Base-by-base conservation (phyloP, 1,140 invertebrate genomes). In the Asbolus verrucosus region DNA sequence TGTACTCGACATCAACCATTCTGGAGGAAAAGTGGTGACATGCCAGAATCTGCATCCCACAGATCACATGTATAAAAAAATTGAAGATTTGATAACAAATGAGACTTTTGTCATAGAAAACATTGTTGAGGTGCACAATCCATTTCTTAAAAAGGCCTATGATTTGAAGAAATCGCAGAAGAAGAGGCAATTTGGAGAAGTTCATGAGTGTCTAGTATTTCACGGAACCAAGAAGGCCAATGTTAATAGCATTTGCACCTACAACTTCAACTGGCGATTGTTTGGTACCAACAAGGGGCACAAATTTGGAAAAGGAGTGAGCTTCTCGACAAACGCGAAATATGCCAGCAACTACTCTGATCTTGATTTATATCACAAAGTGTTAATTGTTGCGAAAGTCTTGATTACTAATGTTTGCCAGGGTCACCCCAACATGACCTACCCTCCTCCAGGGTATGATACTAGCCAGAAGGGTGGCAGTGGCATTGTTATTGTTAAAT, bases 261-360 rank as follows among this genome's bases (percentile, higher is more conserved):
- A 39, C 36, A 63, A 63, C 33, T 63, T 63, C 18, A 36, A 63
- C 39, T 63, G 61, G 61, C 14, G 61, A 13, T 19, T 63, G n/a
- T 27, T 27, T 54, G 46, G 46, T 0, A 24, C 13, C 5, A 24
- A 63, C 24, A 19, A 16, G 4, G 31, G 33, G 6, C 46, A 54
- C 11, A 63, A 41, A 21, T 63, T 63, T 21, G 61, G 61, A 1
- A 41, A 63, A 41, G 61, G 61, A 2, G 36, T 63, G 9, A 39
- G 18, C 41, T 63, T 63, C n/a, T 63, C 61, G 9, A 8, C 16
- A 14, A 63, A 18, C 9, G 61, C 61, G n/a, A 63, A 39, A 41
- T 63, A 63, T 6, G 61, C 61, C 1, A 27, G 33, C 13, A 41
- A 41, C 4, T 62, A 62, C 19, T 63, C 61, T 5, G 16, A 38